Evolutionary conservation across 2,888 invertebrate species (phyloP), one percentile per base, ranked within the genome.

Genomic region (Xanthorhoe designata): DNA sequence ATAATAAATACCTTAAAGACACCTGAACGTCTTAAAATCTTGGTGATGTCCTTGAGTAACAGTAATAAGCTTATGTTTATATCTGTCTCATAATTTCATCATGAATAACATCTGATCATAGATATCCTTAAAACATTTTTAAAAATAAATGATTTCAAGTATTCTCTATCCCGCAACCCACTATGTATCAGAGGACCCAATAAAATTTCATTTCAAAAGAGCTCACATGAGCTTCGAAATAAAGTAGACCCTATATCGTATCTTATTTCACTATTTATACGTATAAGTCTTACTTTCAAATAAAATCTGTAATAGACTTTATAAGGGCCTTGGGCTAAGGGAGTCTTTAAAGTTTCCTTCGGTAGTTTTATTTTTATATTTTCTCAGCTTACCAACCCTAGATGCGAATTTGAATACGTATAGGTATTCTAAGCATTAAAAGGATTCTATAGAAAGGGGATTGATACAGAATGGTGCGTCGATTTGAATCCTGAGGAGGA

Each of bases 351-450:
- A 53, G 53, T n/a, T n/a, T n/a, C 58, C 58, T 65, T 52, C 50
- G 38, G 49, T 19, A 60, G 57, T 29, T 61, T 61, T 55, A 50
- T 18, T 32, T 55, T 56, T 51, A 58, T 50, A 53, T 55, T 55
- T 56, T 51, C 29, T 15, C 60, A 42, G 24, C 32, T 10, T 53
- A 49, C 35, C 68, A 68, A 57, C 68, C 64, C 61, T 68, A 64
- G 49, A 42, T 9, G 54, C 66, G 73, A 77, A 77, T 81, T 78
- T 78, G 77, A 81, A 81, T 81, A 78, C 75, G 74, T 80, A 75
- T 76, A 79, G 79, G 76, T 78, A 76, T 82, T 79, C 77, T 79
- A 76, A 76, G 76, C 81, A 79, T 80, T 80, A 78, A 77, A 81
- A 76, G 78, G 80, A 80, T 77, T 78, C 76, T 78, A 76, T 76